Conservation (phyloP, 2,797 vertebrate species). For the Hippoglossus hippoglossus region DNA sequence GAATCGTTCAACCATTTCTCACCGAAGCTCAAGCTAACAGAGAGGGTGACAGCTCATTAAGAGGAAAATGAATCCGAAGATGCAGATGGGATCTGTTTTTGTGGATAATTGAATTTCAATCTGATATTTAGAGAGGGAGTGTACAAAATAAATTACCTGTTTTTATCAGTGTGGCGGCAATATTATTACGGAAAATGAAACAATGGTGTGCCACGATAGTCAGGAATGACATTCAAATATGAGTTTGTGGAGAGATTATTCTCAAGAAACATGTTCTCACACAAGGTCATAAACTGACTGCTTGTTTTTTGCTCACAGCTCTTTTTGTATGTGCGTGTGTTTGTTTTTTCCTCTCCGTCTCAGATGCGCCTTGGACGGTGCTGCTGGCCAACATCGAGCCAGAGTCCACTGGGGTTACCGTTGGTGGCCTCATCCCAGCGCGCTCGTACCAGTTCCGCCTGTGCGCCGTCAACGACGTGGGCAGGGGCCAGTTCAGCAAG, state of each 20-base stretch:
- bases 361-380: constrained; percentile 94
- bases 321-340: background rate
- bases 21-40: constrained; percentile 45
- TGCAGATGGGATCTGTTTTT: constrained; percentile 68
- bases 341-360: background rate
- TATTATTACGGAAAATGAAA: constrained; percentile 62
- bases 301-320: constrained; percentile 26
- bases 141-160: constrained; percentile 64
- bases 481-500: constrained; percentile 96
- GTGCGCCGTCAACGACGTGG: constrained; percentile 95
- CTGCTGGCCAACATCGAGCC: constrained; percentile 94
- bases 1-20: constrained; percentile 58
- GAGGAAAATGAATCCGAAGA: constrained; percentile 69
- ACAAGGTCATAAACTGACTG: constrained; percentile 28
- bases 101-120: constrained; percentile 75
- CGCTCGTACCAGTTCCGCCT: constrained; percentile 98
- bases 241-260: constrained; percentile 20
- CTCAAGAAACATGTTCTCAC: constrained; percentile 10
- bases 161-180: constrained; percentile 53
- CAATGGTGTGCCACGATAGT: constrained; percentile 39
- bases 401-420: constrained; percentile 84
- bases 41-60: constrained; percentile 74
- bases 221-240: constrained; percentile 51
- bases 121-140: constrained; percentile 63
- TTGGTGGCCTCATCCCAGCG: constrained; percentile 92